These are phyloP conservation scores for Spilarctia lutea DNA, from an alignment of 2,888 invertebrate genomes.

Conservation along the genomic window DNA sequence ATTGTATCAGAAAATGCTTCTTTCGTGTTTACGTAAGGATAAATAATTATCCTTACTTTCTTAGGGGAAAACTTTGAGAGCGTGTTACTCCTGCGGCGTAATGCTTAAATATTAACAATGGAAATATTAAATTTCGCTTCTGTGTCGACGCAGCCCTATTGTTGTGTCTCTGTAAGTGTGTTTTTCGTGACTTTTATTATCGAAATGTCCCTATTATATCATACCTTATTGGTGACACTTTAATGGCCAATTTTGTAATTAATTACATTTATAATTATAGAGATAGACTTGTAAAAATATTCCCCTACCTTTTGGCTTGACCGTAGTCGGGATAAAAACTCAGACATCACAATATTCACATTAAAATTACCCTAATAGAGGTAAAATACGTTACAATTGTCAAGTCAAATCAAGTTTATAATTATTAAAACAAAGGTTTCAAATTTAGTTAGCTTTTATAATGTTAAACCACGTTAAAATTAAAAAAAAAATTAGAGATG, in stretches of 20 bases:
- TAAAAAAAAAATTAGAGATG: too few species aligned
- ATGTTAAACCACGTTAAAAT: not conserved
- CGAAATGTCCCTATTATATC: not conserved
- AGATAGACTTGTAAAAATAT: too few species aligned
- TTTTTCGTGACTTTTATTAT: conserved; percentile 17
- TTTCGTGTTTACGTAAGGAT: conserved; percentile 60
- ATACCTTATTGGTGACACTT: conserved; percentile 13
- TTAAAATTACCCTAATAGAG: too few species aligned
- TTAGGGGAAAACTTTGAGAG: conserved; percentile 67
- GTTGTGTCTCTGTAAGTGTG: conserved; percentile 20
- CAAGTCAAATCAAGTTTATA: too few species aligned
- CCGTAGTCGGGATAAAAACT: too few species aligned
- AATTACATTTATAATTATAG: conserved; percentile 3
- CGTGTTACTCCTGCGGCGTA: conserved; percentile 65
- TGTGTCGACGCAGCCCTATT: conserved; percentile 27
- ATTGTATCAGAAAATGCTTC: conserved; percentile 58
- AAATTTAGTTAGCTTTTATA: not conserved
- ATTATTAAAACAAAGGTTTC: not conserved
- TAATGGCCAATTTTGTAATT: conserved; percentile 4
- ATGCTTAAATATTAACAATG: conserved; percentile 65
- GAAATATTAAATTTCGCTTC: conserved; percentile 66
- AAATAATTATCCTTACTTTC: conserved; percentile 71
- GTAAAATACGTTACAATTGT: too few species aligned
- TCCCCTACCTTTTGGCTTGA: too few species aligned
- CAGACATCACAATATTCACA: too few species aligned